A percentile compares a stretch with the other conserved stretches of the same genome.
phyloP scores from a whole-genome alignment of 2,797 vertebrate genomes.

The Scomberomorus guttatus region DNA sequence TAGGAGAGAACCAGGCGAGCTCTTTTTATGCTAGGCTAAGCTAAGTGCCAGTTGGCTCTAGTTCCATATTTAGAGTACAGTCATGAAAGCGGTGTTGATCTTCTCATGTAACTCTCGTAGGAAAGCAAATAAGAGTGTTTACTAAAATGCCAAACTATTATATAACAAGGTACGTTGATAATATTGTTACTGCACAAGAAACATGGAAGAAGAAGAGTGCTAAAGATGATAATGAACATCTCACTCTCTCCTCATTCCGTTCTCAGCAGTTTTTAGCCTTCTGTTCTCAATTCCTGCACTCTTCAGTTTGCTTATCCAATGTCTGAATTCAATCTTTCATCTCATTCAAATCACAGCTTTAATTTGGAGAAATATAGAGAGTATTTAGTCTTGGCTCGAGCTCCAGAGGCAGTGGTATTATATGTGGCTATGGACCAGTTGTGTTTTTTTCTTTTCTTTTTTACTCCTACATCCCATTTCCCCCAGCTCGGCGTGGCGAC shows the following conservation, averaged over 20 bases:
- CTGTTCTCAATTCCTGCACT: neutral
- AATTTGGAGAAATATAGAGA: conserved; percentile 52
- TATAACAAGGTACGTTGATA: too few species aligned
- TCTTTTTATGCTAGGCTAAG: conserved; percentile 7
- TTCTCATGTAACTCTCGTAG: neutral
- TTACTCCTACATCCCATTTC: conserved; percentile 41
- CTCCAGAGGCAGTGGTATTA: conserved; percentile 29
- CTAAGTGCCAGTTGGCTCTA: neutral
- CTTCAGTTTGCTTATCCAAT: conserved; percentile 17
- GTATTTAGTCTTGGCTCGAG: conserved; percentile 50
- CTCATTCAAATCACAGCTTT: conserved; percentile 49
- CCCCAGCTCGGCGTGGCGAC: conserved; percentile 55
- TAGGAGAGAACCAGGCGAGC: neutral
- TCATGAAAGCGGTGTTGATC: neutral
- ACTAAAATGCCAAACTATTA: neutral
- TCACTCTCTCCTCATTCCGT: neutral
- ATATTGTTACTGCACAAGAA: neutral
- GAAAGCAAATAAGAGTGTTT: too few species aligned
- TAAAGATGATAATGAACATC: neutral
- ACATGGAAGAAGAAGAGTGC: neutral
- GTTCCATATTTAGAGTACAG: neutral
- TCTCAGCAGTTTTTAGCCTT: neutral
- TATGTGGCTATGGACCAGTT: conserved; percentile 52
- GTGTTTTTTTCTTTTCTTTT: conserved; percentile 14
- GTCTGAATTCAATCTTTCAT: conserved; percentile 59